Base-by-base conservation (phyloP, 2,113 vertebrate species). In the Pomatorhinus ruficollis region DNA sequence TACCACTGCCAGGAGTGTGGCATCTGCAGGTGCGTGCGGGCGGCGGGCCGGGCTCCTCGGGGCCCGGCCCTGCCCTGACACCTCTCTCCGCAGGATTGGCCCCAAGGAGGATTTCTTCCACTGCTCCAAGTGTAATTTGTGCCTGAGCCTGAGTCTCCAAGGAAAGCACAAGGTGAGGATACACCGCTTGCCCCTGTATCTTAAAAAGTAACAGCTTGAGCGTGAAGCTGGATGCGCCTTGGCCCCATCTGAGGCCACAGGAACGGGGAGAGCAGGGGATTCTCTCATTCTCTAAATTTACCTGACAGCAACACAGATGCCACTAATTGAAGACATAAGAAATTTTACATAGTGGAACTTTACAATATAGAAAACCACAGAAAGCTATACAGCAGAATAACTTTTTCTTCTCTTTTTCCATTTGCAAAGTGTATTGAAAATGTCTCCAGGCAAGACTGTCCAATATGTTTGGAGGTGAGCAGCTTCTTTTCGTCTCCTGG, bases 21-120 rank as follows among this genome's bases (percentile, higher is more conserved):
- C 35, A 99, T 99, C 97, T 99, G 99, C 98, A 99, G 99, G 99
- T 99, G 97, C 68, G 93, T 40, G 88, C 2, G 20, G 52, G 17
- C 9, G 4, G 4, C 13, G 18, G 39, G 35, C 9, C 1, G 1
- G 12, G 22, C 35, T 28, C 54, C 1, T 0, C 1, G 3, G 70
- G 37, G 15, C 2, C 1, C 2, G 5, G 47, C 42, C 42, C 16
- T 2, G 49, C 14, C 28, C 63, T 76, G 45, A 65, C 25, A 7
- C 44, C 17, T 93, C 22, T 97, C 56, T 96, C 86, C 19, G 39
- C 89, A 99, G 99, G 98, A 99, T 99, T 83, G 99, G 99, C n/a
- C 99, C 99, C 22, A 98, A 98, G 86, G 99, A 99, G 85, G 98
- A 99, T 22, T 99, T 99, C 95, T 99, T 99, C 97, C 99, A 99